Conservation (phyloP, 2,113 vertebrate species). For the Dermatemys mawii region DNA sequence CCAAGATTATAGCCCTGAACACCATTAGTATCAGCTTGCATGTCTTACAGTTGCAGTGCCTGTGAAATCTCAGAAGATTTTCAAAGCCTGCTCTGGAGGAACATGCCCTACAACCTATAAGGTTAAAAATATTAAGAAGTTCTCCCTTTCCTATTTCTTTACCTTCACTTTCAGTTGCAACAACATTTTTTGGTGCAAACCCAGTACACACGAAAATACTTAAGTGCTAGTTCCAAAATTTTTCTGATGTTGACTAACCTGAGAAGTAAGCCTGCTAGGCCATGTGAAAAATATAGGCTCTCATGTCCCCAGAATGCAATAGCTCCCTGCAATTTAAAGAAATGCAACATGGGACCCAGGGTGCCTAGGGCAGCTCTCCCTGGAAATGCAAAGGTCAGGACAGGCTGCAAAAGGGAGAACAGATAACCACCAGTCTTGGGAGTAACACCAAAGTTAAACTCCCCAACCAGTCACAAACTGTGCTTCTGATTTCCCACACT, state of each 20-base stretch:
- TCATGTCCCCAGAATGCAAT: background rate
- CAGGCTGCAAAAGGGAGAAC: too few species aligned
- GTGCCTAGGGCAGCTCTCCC: too few species aligned
- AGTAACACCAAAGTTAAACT: too few species aligned
- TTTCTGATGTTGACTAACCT: background rate
- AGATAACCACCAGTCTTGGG: too few species aligned
- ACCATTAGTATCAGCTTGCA: conserved; percentile 30
- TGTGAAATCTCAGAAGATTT: conserved; percentile 6
- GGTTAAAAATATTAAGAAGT: background rate
- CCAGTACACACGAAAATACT: background rate
- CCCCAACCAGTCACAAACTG: too few species aligned
- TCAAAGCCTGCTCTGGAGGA: conserved; percentile 13
- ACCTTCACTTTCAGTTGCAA: background rate
- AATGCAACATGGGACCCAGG: background rate
- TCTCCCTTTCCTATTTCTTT: background rate
- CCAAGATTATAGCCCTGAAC: conserved; percentile 51
- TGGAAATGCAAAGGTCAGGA: too few species aligned
- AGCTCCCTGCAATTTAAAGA: background rate
- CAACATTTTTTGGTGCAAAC: background rate
- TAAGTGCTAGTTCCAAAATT: background rate
- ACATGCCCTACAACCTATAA: background rate
- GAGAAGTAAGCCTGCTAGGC: background rate
- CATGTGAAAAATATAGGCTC: too few species aligned
- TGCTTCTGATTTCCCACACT: too few species aligned
- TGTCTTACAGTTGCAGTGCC: background rate